Percentiles rank a stretch among this genome's conserved stretches.
These are phyloP conservation scores for Brachyhypopomus gauderio DNA, from an alignment of 2,113 vertebrate genomes.

Conservation along the genomic window DNA sequence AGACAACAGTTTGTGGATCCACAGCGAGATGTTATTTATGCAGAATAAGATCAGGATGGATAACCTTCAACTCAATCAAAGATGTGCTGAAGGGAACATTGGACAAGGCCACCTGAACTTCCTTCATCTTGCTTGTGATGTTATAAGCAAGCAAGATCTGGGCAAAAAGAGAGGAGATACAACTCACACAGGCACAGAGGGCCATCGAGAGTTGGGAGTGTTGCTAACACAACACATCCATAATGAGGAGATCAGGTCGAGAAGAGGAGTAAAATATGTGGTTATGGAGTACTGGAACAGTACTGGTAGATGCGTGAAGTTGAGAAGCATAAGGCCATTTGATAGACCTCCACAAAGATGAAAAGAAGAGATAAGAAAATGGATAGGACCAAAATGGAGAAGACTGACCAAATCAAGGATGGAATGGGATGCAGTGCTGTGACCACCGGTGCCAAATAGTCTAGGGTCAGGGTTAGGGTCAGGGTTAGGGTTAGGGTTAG, in stretches of 20 bases:
- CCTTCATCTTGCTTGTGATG: neutral
- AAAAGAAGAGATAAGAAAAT: neutral
- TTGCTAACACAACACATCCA: neutral
- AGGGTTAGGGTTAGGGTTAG: no score
- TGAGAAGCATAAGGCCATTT: neutral
- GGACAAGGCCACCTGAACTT: neutral
- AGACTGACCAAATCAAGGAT: neutral
- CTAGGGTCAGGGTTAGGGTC: no score
- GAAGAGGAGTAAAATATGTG: neutral
- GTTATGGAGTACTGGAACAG: neutral
- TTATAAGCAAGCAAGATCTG: neutral
- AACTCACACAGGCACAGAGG: neutral
- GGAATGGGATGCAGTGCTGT: neutral
- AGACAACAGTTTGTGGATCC: neutral
- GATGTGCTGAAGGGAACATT: neutral
- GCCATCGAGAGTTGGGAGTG: neutral
- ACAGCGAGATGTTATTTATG: no score
- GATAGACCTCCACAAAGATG: neutral
- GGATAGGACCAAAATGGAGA: neutral
- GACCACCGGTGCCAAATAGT: neutral
- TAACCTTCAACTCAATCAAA: neutral
- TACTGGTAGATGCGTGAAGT: neutral
- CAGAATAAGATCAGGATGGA: no score
- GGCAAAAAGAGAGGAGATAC: neutral
- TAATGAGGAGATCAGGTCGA: neutral